phyloP scores from a whole-genome alignment of 2,888 invertebrate species.

The Polydrusus pterygomalis region DNA sequence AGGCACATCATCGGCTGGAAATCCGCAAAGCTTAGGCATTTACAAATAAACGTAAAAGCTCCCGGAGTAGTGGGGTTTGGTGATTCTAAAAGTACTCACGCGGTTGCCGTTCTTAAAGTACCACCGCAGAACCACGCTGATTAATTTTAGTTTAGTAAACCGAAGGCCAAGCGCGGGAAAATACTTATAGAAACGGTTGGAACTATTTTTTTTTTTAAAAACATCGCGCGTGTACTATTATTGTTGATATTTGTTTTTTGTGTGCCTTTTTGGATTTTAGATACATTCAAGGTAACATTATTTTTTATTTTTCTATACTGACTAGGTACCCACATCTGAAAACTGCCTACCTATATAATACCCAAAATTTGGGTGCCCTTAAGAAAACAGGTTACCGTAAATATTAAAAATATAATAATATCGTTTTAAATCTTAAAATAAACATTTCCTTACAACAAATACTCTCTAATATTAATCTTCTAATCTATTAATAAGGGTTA shows the following conservation, averaged over 20 bases:
- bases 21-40: slow-evolving; percentile 39
- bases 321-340: too few species aligned
- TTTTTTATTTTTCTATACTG: background rate
- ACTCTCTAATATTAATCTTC: too few species aligned
- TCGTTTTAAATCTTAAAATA: too few species aligned
- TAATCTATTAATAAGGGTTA: too few species aligned
- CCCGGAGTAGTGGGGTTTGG: slow-evolving; percentile 27
- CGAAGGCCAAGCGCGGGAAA: slow-evolving; percentile 38
- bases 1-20: slow-evolving; percentile 20
- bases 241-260: slow-evolving; percentile 1
- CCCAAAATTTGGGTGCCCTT: too few species aligned
- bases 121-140: slow-evolving; percentile 28
- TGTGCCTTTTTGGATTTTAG: slow-evolving; percentile 28
- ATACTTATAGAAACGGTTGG: slow-evolving; percentile 24
- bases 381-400: too few species aligned
- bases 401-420: too few species aligned
- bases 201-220: slow-evolving; percentile 13
- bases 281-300: background rate
- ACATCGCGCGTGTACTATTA: slow-evolving; percentile 17
- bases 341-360: too few species aligned
- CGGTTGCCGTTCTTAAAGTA: slow-evolving; percentile 34
- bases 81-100: slow-evolving; percentile 38
- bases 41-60: slow-evolving; percentile 38
- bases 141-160: slow-evolving; percentile 31
- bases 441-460: too few species aligned